Evolutionary conservation across 2,113 vertebrate species (phyloP).

Genomic region (Peromyscus leucopus): DNA sequence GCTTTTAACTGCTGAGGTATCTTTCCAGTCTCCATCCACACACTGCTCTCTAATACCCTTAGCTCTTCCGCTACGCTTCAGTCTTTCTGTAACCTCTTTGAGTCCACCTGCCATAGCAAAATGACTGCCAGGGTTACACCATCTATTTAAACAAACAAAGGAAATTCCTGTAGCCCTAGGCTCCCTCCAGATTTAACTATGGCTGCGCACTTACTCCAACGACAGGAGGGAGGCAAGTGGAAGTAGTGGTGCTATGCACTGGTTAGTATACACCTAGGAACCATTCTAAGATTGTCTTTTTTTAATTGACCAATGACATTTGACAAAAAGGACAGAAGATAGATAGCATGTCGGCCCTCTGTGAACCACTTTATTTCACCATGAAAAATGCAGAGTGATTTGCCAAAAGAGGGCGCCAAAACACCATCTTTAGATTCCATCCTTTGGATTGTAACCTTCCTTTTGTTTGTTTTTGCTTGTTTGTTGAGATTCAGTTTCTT

Average conservation of each 20-base stretch:
- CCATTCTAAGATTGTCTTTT: not conserved
- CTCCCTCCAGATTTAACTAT: not conserved
- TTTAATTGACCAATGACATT: not conserved
- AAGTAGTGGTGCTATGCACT: no score
- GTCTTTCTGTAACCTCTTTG: not conserved
- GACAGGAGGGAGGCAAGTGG: not conserved
- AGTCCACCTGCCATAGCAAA: not conserved
- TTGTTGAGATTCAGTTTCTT: not conserved
- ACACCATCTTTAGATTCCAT: not conserved
- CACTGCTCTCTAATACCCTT: not conserved
- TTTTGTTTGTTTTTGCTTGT: not conserved
- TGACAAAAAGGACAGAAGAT: not conserved
- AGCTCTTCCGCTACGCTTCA: not conserved
- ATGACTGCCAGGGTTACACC: not conserved
- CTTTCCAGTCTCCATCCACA: not conserved
- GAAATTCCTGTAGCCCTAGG: not conserved
- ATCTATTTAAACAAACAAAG: not conserved
- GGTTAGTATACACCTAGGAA: not conserved
- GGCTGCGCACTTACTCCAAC: not conserved
- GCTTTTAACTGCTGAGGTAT: not conserved
- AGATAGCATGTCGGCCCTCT: not conserved
- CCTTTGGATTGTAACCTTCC: not conserved
- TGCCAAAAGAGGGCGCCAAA: not conserved
- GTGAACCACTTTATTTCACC: not conserved
- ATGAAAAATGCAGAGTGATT: not conserved